Evolutionary conservation across 2,888 invertebrate species (phyloP), one percentile per base, ranked within the genome.

Genomic region (Cheilosia soror): DNA sequence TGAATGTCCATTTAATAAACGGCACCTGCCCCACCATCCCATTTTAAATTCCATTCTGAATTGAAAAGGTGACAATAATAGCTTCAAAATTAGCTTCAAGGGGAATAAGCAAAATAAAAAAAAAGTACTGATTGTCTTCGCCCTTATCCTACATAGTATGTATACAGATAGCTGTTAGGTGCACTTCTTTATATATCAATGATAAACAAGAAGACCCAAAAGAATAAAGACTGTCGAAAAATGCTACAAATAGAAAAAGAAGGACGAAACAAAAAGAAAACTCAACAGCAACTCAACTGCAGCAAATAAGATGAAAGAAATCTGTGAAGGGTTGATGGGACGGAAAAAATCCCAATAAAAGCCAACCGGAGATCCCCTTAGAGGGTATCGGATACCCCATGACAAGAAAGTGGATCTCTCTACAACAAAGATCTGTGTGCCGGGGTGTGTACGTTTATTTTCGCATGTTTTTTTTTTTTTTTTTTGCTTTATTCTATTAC

Each of bases 341-440:
- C 25, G 72, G 79, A 79, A 79, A 71, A 72, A 79, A 65, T 78
- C 58, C 71, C 65, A 72, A 79, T 79, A 65, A 79, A 72, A 72
- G 66, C 65, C 66, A 79, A 78, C 44, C 62, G 65, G 42, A 55
- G 65, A 71, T 78, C 78, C 79, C 58, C 51, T 27, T 29, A 13
- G 57, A 57, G 63, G 63, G 63, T 20, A 20, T 20, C 20, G 20
- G 4, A 37, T 27, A 37, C n/a, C 27, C 20, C 57, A 33, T 69
- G 29, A 60, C 55, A 47, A 63, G 44, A 62, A 62, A 68, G 47
- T 69, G 65, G 58, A 72, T 79, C 65, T 79, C 65, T 58, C 31
- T 49, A 20, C 58, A 66, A 60, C 72, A 65, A 58, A 66, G 79
- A 79, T 79, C 72, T 72, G 58, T 72, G 42, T 37, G 31, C 71